A percentile compares a stretch with the other conserved stretches of the same genome.
phyloP scores from a whole-genome alignment of 1,140 invertebrate genomes.

The Phortica variegata region DNA sequence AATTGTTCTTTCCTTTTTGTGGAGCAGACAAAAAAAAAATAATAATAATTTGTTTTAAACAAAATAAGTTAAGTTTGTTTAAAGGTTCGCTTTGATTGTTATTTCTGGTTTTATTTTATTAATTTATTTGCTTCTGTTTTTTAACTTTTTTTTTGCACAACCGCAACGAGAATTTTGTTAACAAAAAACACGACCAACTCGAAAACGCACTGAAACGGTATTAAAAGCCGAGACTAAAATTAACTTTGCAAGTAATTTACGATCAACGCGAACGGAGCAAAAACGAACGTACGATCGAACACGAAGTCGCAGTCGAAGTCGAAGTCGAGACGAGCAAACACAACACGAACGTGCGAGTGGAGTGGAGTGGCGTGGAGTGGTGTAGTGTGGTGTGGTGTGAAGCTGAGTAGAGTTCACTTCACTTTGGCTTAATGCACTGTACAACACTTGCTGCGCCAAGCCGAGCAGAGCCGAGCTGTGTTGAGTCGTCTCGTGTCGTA shows the following conservation, averaged over 20 bases:
- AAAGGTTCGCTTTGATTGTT: not conserved
- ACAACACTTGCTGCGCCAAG: too few relatives aligned
- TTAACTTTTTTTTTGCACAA: slow-evolving; percentile 11
- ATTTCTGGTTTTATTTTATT: not conserved
- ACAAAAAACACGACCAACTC: slow-evolving; percentile 54
- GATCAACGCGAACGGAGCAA: slow-evolving; percentile 22
- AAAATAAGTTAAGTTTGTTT: slow-evolving; percentile 1
- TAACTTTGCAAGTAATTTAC: slow-evolving; percentile 56
- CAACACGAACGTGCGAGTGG: slow-evolving; percentile 27
- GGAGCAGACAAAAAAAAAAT: slow-evolving; percentile 15
- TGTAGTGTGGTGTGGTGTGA: not conserved
- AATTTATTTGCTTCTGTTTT: slow-evolving; percentile 9
- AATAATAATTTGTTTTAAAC: not conserved
- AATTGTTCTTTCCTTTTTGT: slow-evolving; percentile 5
- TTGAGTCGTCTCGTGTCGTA: too few relatives aligned
- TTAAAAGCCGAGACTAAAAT: slow-evolving; percentile 55
- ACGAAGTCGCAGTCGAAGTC: slow-evolving; percentile 23
- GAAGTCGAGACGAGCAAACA: slow-evolving; percentile 15
- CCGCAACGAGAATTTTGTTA: slow-evolving; percentile 13
- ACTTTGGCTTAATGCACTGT: not conserved
- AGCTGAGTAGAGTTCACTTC: not conserved
- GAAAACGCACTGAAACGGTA: slow-evolving; percentile 57
- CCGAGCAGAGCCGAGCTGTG: too few relatives aligned
- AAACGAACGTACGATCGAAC: too few relatives aligned
- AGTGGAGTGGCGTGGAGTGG: slow-evolving; percentile 12